Evolutionary conservation across 1,140 invertebrate genomes (phyloP).

Genomic region (Zophobas morio): DNA sequence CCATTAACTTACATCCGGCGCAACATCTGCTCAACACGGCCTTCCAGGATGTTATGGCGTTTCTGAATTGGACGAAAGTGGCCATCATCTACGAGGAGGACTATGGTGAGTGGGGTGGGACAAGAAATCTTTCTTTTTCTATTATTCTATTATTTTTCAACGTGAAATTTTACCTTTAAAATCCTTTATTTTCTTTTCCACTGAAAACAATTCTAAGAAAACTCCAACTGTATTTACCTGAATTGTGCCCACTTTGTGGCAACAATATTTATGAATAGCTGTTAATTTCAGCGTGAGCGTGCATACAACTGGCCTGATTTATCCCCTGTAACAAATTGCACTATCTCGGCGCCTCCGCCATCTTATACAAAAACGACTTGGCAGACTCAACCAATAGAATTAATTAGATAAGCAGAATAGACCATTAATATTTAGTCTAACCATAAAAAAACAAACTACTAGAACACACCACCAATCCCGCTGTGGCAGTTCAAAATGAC

Average conservation of each 20-base stretch:
- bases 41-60: slow-evolving; percentile 88
- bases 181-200: not conserved
- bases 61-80: slow-evolving; percentile 94
- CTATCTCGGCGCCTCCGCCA: slow-evolving; percentile 11
- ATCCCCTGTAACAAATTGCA: not conserved
- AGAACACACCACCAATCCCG: no score
- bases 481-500: not conserved
- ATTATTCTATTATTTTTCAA: not conserved
- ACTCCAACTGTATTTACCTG: no score
- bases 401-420: not conserved
- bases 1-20: slow-evolving; percentile 91
- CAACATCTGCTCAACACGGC: slow-evolving; percentile 87
- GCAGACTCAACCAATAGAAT: slow-evolving; percentile 1
- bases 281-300: no score
- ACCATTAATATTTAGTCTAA: slow-evolving; percentile 6
- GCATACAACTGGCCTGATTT: not conserved
- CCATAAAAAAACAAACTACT: not conserved
- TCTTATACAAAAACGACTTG: slow-evolving; percentile 9
- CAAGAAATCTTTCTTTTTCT: not conserved
- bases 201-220: no score
- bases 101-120: slow-evolving; percentile 74
- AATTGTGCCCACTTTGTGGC: no score
- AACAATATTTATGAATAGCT: no score
- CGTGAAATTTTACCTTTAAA: no score
- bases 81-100: slow-evolving; percentile 95